A percentile compares a stretch with the other conserved stretches of the same genome.
Conservation (phyloP, 2,888 invertebrate genomes). For the Scaptomyza cyrtandrae region DNA sequence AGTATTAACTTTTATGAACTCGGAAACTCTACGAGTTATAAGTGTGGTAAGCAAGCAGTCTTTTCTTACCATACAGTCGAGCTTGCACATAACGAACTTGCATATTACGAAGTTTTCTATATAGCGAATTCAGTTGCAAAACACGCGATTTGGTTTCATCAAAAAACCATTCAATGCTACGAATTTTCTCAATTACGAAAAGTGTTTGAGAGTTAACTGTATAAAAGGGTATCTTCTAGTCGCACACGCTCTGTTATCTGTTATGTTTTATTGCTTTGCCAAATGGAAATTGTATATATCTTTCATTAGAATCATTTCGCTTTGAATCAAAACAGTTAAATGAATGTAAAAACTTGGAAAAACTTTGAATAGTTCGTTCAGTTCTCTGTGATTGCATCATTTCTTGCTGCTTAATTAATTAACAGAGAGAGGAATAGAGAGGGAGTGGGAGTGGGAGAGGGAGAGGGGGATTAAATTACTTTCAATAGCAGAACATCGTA, state of each 20-base stretch:
- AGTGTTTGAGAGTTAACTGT: too few relatives aligned
- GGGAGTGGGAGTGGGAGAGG: not conserved
- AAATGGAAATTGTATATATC: slow-evolving; percentile 62
- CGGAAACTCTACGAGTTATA: too few relatives aligned
- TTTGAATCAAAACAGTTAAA: slow-evolving; percentile 58
- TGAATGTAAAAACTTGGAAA: not conserved
- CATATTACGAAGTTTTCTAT: too few relatives aligned
- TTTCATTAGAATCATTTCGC: slow-evolving; percentile 69
- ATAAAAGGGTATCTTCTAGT: not conserved
- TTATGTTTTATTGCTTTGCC: slow-evolving; percentile 37
- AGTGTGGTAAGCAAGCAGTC: too few relatives aligned
- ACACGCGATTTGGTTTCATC: too few relatives aligned
- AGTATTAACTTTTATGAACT: too few relatives aligned
- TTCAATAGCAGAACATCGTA: not conserved
- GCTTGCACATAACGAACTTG: too few relatives aligned
- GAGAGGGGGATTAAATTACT: not conserved
- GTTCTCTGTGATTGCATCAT: not conserved
- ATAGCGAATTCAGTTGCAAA: too few relatives aligned
- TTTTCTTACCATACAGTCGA: too few relatives aligned
- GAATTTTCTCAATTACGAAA: too few relatives aligned
- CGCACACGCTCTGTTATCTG: slow-evolving; percentile 13
- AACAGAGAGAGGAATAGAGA: not conserved
- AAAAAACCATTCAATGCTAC: too few relatives aligned
- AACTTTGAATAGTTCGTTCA: not conserved
- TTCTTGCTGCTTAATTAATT: not conserved